phyloP scores from a whole-genome alignment of 2,113 vertebrate genomes.

The Hypocryptadius cinnamomeus region DNA sequence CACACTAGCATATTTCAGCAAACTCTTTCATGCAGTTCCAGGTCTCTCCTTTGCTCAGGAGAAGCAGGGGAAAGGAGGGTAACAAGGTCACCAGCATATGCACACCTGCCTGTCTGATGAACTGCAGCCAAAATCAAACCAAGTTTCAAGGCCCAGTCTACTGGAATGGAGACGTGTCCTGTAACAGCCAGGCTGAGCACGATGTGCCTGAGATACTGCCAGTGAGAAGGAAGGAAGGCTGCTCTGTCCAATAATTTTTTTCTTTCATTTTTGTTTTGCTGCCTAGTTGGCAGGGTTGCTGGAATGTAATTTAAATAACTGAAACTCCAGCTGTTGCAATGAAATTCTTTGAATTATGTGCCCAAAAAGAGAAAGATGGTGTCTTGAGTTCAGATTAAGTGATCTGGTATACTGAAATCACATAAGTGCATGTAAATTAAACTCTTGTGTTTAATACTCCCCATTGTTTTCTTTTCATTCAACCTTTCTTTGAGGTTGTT shows the following conservation, averaged over 20 bases:
- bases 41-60: not conserved
- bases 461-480: not conserved
- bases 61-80: not conserved
- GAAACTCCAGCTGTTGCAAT: slow-evolving; percentile 37
- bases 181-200: not conserved
- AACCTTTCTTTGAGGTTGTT: not conserved
- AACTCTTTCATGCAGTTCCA: not conserved
- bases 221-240: not conserved
- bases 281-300: slow-evolving; percentile 17
- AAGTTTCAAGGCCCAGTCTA: not conserved
- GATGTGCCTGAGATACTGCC: not conserved
- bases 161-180: not conserved
- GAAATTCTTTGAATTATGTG: slow-evolving; percentile 5
- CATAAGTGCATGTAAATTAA: not conserved
- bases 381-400: slow-evolving; percentile 20
- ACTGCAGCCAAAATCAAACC: not conserved
- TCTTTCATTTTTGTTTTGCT: slow-evolving; percentile 19
- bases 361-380: not conserved
- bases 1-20: accelerated
- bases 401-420: not conserved
- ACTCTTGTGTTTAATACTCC: not conserved
- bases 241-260: not conserved
- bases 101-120: not conserved
- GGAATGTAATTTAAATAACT: slow-evolving; percentile 50
- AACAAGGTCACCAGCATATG: not conserved